Evolutionary conservation across 2,888 invertebrate genomes (phyloP), one percentile per base, ranked within the genome.

Genomic region (Clepsis dumicolana): DNA sequence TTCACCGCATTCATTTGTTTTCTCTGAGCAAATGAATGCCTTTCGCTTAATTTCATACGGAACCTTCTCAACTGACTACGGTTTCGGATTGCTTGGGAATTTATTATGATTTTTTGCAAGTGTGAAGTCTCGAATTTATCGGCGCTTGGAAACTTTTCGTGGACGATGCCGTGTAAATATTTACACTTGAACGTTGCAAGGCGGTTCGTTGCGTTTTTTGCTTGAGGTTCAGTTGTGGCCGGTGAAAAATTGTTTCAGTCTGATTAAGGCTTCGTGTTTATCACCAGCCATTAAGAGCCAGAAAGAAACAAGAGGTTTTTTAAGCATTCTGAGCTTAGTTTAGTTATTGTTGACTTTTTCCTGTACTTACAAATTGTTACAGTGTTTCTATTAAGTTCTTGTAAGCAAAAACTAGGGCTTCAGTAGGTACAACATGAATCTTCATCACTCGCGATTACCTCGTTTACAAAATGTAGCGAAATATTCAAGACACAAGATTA

Each of bases 61-160:
- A 73, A 73, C 70, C 72, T 56, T 68, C 52, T 65, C 21, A n/a
- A 21, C 21, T 21, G 48, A 12, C 12, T 21, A 21, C 2, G 0
- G 21, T 48, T 14, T 5, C 18, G 48, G 21, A 21, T 10, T 48
- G 18, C 21, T 12, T 80, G 73, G 70, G 64, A 71, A 72, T 79
- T 77, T 77, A 78, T 75, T 75, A 71, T 73, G 68, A 76, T 83
- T 90, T 90, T 90, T 89, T 86, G 79, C 82, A 82, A 83, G 79
- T 81, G 80, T 80, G 79, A 83, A 80, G 82, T 82, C 77, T 79
- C 80, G 77, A 41, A 88, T 85, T 89, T 88, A 80, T 79, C 81
- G 86, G 82, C 84, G 86, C 83, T 85, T 82, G 82, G 79, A 85
- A 89, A 88, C 82, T 90, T 90, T 89, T 85, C 86, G 87, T 83